Conservation (phyloP, 2,888 invertebrate genomes). For the Miltochrista miniata region DNA sequence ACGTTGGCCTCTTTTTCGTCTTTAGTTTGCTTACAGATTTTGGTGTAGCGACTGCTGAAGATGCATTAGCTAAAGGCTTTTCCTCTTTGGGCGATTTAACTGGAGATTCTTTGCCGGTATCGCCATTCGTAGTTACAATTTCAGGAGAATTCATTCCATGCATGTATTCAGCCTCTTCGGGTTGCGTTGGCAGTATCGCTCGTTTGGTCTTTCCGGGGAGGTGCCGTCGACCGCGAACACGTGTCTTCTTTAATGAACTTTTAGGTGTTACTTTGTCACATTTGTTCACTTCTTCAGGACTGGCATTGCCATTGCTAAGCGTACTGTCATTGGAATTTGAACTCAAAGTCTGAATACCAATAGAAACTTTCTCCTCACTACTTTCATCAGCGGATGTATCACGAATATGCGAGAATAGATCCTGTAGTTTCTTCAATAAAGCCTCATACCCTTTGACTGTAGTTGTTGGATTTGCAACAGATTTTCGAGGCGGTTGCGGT, state of each 20-base stretch:
- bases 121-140: slow-evolving; percentile 72
- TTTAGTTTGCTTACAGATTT: slow-evolving; percentile 74
- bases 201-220: slow-evolving; percentile 73
- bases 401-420: slow-evolving; percentile 69
- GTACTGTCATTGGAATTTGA: slow-evolving; percentile 55
- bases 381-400: slow-evolving; percentile 61
- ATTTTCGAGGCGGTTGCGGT: slow-evolving; percentile 76
- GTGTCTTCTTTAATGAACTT: slow-evolving; percentile 76
- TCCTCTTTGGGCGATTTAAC: slow-evolving; percentile 70
- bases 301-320: slow-evolving; percentile 72
- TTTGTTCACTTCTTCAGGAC: slow-evolving; percentile 70
- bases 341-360: slow-evolving; percentile 67
- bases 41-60: slow-evolving; percentile 64
- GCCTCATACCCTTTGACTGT: slow-evolving; percentile 75
- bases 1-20: slow-evolving; percentile 68
- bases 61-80: slow-evolving; percentile 58
- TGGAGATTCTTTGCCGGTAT: slow-evolving; percentile 58
- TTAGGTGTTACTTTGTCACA: slow-evolving; percentile 79
- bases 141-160: slow-evolving; percentile 78
- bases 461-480: slow-evolving; percentile 62
- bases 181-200: slow-evolving; percentile 70
- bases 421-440: slow-evolving; percentile 71
- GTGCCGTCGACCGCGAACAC: slow-evolving; percentile 72
- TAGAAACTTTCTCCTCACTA: slow-evolving; percentile 69
- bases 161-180: slow-evolving; percentile 73